These are phyloP conservation scores for Trachops cirrhosus DNA, from an alignment of 2,797 vertebrate genomes.

Conservation along the genomic window DNA sequence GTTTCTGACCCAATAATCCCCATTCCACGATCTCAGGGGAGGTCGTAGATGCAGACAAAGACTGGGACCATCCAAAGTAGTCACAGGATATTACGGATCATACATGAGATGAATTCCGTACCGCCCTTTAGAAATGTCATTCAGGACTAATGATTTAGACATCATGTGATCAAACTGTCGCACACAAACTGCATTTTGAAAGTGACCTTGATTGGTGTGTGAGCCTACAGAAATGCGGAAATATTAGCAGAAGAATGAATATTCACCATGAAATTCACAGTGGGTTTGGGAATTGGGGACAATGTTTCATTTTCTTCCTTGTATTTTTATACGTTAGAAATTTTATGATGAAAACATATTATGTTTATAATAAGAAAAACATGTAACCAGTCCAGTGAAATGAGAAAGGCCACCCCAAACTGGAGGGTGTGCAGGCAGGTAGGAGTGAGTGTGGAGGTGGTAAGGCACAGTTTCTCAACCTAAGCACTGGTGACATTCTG, in stretches of 20 bases:
- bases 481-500: fast-evolving
- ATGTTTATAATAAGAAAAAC: not conserved
- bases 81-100: fast-evolving
- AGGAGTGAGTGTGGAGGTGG: fast-evolving
- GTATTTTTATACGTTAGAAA: not conserved
- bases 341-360: not conserved
- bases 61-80: not conserved
- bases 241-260: not conserved
- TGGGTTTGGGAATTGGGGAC: not conserved
- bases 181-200: not conserved
- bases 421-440: not conserved
- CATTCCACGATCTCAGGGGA: not conserved
- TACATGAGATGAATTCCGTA: not conserved
- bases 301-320: not conserved
- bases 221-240: not conserved
- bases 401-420: not conserved
- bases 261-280: not conserved
- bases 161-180: fast-evolving
- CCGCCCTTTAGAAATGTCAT: not conserved
- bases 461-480: not conserved
- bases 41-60: not conserved
- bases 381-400: not conserved
- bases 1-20: not conserved
- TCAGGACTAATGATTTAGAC: not conserved
- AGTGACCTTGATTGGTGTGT: not conserved